These are phyloP conservation scores for Thripadectes ignobilis DNA, from an alignment of 2,797 vertebrate genomes.

Conservation along the genomic window DNA sequence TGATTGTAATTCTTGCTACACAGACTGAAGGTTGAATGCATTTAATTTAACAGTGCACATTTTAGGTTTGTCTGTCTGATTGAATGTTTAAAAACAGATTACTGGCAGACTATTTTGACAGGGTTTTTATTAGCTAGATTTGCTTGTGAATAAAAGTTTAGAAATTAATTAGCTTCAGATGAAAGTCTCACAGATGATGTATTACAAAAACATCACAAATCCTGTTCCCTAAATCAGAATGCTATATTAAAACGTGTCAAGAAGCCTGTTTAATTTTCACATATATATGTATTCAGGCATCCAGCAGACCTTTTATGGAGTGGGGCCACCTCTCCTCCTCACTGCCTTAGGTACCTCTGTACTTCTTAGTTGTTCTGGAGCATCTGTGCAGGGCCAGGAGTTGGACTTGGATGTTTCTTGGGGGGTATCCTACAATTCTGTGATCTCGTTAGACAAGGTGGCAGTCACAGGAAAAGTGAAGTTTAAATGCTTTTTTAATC, in stretches of 20 bases:
- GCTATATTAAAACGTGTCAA: not conserved
- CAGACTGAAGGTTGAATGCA: not conserved
- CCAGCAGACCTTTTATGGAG: not conserved
- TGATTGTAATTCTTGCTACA: not conserved
- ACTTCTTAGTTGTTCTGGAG: not conserved
- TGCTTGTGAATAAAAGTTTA: conserved; percentile 1
- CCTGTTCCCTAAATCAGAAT: not conserved
- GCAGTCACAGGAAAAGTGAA: not conserved
- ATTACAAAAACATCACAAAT: not conserved
- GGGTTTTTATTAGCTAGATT: not conserved
- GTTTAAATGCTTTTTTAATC: not conserved
- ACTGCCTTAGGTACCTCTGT: not conserved
- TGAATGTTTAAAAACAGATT: not conserved
- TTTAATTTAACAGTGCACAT: not conserved
- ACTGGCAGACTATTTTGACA: not conserved
- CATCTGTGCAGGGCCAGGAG: not conserved
- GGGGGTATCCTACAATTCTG: not conserved
- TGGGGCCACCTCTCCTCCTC: not conserved
- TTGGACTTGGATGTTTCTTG: not conserved
- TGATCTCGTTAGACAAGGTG: not conserved
- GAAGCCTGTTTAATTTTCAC: not conserved
- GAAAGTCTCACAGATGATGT: not conserved
- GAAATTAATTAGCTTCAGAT: conserved; percentile 1
- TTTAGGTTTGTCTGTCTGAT: not conserved
- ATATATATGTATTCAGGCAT: not conserved